Percentiles rank a stretch among this genome's conserved stretches.
Evolutionary conservation across 92 coral and sea anemone species (phyloP).

Genomic region (Palythoa caribaeorum): DNA sequence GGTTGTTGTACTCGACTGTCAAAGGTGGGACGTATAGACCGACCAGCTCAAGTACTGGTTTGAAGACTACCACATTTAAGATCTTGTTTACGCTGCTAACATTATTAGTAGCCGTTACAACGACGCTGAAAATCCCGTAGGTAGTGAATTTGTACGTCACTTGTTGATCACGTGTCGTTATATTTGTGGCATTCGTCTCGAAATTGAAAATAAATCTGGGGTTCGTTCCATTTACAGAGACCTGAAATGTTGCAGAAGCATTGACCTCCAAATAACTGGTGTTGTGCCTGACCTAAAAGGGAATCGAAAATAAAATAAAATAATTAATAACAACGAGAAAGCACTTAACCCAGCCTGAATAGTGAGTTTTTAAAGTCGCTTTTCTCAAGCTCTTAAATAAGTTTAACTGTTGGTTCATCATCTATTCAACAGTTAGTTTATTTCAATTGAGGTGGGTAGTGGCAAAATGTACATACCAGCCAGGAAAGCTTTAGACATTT

Average conservation of each 20-base stretch:
- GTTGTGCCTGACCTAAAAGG: conserved; percentile 43
- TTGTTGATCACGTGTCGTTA: conserved; percentile 24
- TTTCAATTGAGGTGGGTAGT: too few relatives aligned
- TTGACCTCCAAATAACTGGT: conserved; percentile 76
- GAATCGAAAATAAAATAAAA: neutral
- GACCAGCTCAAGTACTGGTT: conserved; percentile 74
- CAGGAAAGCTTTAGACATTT: too few relatives aligned
- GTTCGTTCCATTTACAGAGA: conserved; percentile 73
- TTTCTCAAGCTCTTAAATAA: too few relatives aligned
- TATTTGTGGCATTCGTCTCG: conserved; percentile 59
- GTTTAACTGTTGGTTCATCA: too few relatives aligned
- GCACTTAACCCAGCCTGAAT: too few relatives aligned
- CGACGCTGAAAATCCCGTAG: conserved; percentile 56
- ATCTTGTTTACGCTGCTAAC: conserved; percentile 67
- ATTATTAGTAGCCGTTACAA: conserved; percentile 73
- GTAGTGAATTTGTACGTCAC: conserved; percentile 54
- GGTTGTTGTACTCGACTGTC: conserved; percentile 66
- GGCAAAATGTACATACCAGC: too few relatives aligned
- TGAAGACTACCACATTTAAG: conserved; percentile 59
- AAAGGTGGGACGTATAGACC: conserved; percentile 19
- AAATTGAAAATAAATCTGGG: conserved; percentile 68
- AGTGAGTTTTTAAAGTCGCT: too few relatives aligned
- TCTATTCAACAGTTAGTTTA: too few relatives aligned
- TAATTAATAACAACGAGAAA: neutral
- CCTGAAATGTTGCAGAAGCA: conserved; percentile 50